These are phyloP conservation scores for Buathra laborator DNA, from an alignment of 2,888 invertebrate species.

Conservation along the genomic window DNA sequence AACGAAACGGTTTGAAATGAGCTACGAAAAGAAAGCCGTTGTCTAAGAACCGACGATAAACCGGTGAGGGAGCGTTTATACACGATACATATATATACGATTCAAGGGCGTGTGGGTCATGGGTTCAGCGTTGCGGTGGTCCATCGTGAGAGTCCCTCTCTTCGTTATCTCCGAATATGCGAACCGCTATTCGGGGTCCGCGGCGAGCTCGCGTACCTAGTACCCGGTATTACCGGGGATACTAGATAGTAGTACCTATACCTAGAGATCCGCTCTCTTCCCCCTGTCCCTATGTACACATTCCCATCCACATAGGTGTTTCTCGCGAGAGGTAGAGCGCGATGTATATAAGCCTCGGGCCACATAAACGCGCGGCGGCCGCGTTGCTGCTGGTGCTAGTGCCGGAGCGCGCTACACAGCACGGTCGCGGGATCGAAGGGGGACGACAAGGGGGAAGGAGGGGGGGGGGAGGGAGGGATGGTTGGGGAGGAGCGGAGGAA, in stretches of 20 bases:
- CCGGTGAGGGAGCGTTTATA: not conserved
- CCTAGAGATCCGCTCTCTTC: constrained; percentile 31
- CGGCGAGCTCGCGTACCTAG: constrained; percentile 78
- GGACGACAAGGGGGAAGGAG: constrained; percentile 20
- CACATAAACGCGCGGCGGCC: constrained; percentile 63
- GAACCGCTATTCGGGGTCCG: constrained; percentile 81
- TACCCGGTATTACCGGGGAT: constrained; percentile 83
- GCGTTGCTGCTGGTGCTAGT: constrained; percentile 43
- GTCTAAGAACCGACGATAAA: not conserved
- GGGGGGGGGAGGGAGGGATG: constrained; percentile 2
- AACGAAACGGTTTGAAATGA: not conserved
- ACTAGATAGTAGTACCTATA: constrained; percentile 77
- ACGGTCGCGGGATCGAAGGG: constrained; percentile 68
- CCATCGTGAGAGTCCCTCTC: constrained; percentile 28
- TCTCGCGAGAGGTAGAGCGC: constrained; percentile 58
- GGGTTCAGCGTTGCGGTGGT: constrained; percentile 32
- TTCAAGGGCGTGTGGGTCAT: constrained; percentile 62
- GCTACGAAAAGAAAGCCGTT: not conserved
- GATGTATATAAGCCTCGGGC: constrained; percentile 69
- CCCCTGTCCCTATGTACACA: constrained; percentile 60
- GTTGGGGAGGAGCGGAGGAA: constrained; percentile 15
- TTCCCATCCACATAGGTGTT: constrained; percentile 66
- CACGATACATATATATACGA: not conserved
- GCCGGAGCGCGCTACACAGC: constrained; percentile 58
- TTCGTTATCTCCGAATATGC: constrained; percentile 83